phyloP scores from a whole-genome alignment of 2,888 invertebrate genomes.

The Tetrapedia diversipes region DNA sequence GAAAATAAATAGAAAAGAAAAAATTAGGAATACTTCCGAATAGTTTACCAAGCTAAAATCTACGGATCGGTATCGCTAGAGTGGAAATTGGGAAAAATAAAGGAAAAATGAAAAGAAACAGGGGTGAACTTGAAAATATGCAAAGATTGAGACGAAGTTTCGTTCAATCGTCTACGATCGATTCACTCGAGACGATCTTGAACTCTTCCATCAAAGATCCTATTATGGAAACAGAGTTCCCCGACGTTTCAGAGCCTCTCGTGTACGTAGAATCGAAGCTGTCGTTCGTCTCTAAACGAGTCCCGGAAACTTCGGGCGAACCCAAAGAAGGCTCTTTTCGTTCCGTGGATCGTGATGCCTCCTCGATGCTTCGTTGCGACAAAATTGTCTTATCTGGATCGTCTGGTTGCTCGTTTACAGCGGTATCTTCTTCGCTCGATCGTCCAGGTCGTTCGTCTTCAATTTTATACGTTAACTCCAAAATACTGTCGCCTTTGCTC shows the following conservation, averaged over 20 bases:
- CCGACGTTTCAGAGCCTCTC: neutral
- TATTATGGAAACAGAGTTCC: too few relatives aligned
- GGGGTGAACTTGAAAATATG: conserved; percentile 2
- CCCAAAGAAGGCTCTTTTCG: neutral
- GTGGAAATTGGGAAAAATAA: neutral
- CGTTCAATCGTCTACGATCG: neutral
- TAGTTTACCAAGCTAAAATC: neutral
- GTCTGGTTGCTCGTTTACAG: neutral
- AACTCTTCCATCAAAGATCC: conserved; percentile 38
- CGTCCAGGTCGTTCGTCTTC: neutral
- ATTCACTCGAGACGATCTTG: neutral
- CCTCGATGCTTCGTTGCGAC: neutral
- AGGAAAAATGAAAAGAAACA: neutral
- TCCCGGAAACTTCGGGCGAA: neutral
- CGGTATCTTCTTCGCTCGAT: neutral
- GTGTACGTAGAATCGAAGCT: conserved; percentile 16
- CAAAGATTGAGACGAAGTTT: neutral
- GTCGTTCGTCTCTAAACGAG: neutral
- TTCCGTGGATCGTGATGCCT: neutral
- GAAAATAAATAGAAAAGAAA: neutral
- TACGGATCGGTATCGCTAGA: neutral
- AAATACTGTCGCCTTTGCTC: too few relatives aligned
- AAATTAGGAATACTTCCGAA: neutral
- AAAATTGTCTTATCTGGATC: neutral
- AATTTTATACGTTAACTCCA: too few relatives aligned